Percentiles rank a stretch among this genome's conserved stretches.
phyloP scores from a whole-genome alignment of 2,888 invertebrate species.

The Drosophila cyrtoloma region DNA sequence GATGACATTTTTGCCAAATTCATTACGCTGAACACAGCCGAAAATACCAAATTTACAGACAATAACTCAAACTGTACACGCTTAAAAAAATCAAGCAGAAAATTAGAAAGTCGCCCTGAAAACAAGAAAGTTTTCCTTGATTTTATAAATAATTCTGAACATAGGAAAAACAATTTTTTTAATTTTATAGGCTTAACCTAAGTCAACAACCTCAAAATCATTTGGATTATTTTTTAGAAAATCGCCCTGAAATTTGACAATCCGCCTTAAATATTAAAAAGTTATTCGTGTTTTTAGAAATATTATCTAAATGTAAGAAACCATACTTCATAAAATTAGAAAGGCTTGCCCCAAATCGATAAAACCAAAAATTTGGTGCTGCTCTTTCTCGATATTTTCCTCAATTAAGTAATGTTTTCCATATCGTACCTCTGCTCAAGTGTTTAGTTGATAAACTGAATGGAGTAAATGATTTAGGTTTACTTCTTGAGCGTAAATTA shows the following conservation, averaged over 20 bases:
- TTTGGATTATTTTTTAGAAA: neutral
- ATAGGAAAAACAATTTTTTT: neutral
- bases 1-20: constrained; percentile 48
- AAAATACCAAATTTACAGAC: neutral
- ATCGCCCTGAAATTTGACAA: neutral
- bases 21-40: constrained; percentile 49
- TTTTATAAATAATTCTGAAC: neutral
- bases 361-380: neutral
- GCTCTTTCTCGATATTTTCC: neutral
- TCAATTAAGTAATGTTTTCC: neutral
- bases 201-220: neutral
- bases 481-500: neutral
- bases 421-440: no score
- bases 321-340: neutral
- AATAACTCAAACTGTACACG: constrained; percentile 28
- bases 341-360: no score
- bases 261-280: neutral
- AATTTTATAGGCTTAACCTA: neutral
- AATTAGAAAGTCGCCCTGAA: neutral
- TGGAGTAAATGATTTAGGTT: neutral
- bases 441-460: neutral
- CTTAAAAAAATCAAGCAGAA: neutral
- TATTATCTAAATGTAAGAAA: neutral
- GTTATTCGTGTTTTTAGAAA: neutral
- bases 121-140: neutral